Conservation (phyloP, 1,140 invertebrate species). For the Brachionus paranguensis region DNA sequence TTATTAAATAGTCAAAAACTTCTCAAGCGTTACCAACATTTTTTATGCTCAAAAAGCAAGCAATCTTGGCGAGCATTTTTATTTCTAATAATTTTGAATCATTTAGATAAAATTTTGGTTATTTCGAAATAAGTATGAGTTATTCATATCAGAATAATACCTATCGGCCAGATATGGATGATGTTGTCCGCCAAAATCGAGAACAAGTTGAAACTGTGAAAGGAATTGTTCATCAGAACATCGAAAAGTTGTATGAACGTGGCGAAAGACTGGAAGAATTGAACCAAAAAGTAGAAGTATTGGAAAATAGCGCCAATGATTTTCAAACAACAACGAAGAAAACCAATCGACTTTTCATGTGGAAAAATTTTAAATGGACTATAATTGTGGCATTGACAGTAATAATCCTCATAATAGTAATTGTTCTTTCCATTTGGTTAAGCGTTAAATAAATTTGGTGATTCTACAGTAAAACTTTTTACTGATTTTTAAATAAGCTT, state of each 20-base stretch:
- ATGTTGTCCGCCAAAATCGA: neutral
- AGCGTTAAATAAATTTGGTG: neutral
- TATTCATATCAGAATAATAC: neutral
- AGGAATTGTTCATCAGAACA: slow-evolving; percentile 10
- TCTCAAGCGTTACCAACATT: slow-evolving; percentile 1
- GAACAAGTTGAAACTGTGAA: slow-evolving; percentile 20
- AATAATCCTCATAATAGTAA: neutral
- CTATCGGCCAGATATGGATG: neutral
- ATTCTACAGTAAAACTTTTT: neutral
- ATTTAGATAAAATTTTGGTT: neutral
- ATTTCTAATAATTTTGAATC: neutral
- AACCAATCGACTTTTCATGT: slow-evolving; percentile 23
- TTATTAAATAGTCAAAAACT: neutral
- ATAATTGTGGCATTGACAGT: neutral
- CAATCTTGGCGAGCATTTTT: neutral
- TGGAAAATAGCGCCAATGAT: neutral
- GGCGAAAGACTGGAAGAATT: neutral
- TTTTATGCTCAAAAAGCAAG: neutral
- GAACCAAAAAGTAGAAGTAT: neutral
- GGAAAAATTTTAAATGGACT: slow-evolving; percentile 34
- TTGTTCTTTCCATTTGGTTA: slow-evolving; percentile 27
- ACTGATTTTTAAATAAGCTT: neutral
- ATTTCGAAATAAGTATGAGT: neutral
- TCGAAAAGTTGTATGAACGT: slow-evolving; percentile 11
- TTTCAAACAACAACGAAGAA: slow-evolving; percentile 5